A percentile compares a stretch with the other conserved stretches of the same genome.
phyloP scores from a whole-genome alignment of 2,888 invertebrate genomes.

The Eupeodes latifasciatus region DNA sequence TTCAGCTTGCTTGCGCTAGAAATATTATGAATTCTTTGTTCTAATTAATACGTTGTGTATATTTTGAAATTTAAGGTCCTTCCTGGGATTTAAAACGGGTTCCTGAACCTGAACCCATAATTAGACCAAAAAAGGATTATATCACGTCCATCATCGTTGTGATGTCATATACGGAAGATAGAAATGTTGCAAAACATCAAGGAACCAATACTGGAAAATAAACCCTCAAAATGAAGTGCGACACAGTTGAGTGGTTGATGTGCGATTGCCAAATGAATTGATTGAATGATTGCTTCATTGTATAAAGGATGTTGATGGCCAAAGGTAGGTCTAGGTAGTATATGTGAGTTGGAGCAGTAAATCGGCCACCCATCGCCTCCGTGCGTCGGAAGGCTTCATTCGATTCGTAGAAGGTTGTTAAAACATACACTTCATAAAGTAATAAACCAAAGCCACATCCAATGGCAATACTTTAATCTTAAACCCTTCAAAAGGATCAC shows the following conservation, averaged over 20 bases:
- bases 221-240: constrained; percentile 55
- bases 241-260: constrained; percentile 69
- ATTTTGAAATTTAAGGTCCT: constrained; percentile 35
- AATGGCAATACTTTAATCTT: constrained; percentile 9
- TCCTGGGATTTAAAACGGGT: constrained; percentile 57
- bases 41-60: constrained; percentile 59
- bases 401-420: constrained; percentile 34
- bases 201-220: constrained; percentile 45
- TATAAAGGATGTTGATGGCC: constrained; percentile 15
- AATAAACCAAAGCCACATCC: constrained; percentile 45
- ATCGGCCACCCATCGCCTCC: constrained; percentile 25
- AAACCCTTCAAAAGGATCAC: constrained; percentile 50
- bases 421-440: constrained; percentile 47
- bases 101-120: constrained; percentile 63
- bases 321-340: neutral
- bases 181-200: neutral
- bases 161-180: neutral
- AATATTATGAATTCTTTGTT: constrained; percentile 16
- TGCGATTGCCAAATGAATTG: constrained; percentile 77
- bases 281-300: constrained; percentile 75
- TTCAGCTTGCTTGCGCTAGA: neutral
- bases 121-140: constrained; percentile 65
- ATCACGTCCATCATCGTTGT: constrained; percentile 2
- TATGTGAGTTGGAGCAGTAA: constrained; percentile 1
- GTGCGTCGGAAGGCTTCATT: constrained; percentile 33